These are phyloP conservation scores for Oophaga sylvatica DNA, from an alignment of 2,797 vertebrate genomes.

Conservation along the genomic window DNA sequence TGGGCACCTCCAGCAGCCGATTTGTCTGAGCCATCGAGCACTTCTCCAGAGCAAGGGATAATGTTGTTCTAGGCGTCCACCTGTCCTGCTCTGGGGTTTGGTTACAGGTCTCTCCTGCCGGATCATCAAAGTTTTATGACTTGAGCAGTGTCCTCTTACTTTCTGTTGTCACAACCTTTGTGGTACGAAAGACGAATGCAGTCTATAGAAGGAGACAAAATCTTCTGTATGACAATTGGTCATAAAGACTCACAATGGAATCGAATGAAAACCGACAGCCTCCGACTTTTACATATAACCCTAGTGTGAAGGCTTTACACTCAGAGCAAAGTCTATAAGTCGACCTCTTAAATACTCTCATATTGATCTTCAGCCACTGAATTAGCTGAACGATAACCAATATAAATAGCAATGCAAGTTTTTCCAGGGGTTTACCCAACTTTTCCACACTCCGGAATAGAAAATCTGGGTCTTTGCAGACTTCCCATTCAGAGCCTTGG, in stretches of 20 bases:
- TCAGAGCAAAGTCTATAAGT: background rate
- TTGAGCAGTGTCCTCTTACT: constrained; percentile 9
- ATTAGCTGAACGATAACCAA: background rate
- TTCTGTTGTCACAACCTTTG: constrained; percentile 12
- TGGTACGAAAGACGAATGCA: background rate
- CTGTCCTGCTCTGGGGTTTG: background rate
- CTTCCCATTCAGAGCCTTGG: too few species aligned
- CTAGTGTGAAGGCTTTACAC: background rate
- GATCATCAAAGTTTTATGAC: constrained; percentile 35
- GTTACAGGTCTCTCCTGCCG: constrained; percentile 28
- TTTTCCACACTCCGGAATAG: too few species aligned
- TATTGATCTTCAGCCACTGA: background rate
- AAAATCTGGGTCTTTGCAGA: too few species aligned
- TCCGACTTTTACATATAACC: background rate
- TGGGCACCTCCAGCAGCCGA: background rate
- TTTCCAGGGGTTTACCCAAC: too few species aligned
- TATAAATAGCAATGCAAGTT: too few species aligned
- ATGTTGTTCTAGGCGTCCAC: constrained; percentile 15
- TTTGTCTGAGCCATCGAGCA: background rate
- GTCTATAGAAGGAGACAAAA: background rate
- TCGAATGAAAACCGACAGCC: background rate
- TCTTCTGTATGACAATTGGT: background rate
- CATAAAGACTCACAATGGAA: background rate
- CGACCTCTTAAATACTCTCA: background rate
- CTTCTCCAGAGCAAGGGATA: background rate